Base-by-base conservation (phyloP, 2,888 invertebrate species). In the Yponomeuta sedellus region DNA sequence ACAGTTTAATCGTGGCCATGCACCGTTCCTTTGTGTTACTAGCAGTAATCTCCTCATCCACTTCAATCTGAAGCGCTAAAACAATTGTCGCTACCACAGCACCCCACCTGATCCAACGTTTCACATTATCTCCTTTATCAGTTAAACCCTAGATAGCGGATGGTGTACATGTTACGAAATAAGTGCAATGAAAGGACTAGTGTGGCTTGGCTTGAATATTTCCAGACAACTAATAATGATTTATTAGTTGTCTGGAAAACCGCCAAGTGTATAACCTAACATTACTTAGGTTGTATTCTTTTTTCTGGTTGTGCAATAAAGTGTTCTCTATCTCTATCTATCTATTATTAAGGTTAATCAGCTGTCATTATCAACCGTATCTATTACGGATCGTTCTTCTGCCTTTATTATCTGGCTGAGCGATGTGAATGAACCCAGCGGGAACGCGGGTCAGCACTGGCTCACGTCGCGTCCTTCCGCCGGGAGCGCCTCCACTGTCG, bases 401-500 rank as follows among this genome's bases (percentile, higher is more conserved):
- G 25, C 25, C 25, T 0, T 5, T 25, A 25, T 25, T 1, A 4
- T 25, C 25, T 25, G 25, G 2, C 3, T 25, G 25, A 25, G 25
- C 25, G 1, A n/a, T 62, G 61, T 62, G 39, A 34, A 62, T 39
- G 61, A 62, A 62, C 61, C 61, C 28, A n/a, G n/a, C 16, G 61
- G 39, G 5, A 62, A 25, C 25, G 25, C 25, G 25, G 25, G 25
- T 25, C 1, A 25, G 25, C 25, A 25, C 25, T 25, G 25, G 25
- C 25, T 25, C 25, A 25, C 63, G 40, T 63, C 40, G 40, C 63
- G 40, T 63, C 63, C 63, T 63, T 63, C 40, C 40, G 25, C 28
- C 61, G 63, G 40, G 40, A 20, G 40, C 40, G 5, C 25, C 40
- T 39, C 39, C 19, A 11, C 20, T 19, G 63, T 62, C 61, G 34